Evolutionary conservation across 1,140 invertebrate genomes (phyloP).

Genomic region (Microplitis demolitor): DNA sequence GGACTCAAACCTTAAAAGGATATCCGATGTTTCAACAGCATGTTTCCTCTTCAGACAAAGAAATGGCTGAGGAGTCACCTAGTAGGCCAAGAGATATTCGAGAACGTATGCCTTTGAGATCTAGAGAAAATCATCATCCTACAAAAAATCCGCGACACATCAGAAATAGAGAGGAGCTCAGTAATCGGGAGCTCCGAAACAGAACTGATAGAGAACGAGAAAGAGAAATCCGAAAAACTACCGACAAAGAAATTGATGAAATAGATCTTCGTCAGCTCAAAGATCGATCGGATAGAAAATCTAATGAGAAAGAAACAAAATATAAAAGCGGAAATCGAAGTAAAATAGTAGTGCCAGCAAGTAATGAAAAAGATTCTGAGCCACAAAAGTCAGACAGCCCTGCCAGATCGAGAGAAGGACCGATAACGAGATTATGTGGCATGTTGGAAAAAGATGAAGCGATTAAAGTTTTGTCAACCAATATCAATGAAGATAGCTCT

Average conservation of each 20-base stretch:
- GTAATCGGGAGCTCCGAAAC: conserved; percentile 28
- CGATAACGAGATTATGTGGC: conserved; percentile 53
- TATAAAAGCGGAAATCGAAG: conserved; percentile 40
- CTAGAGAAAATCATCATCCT: conserved; percentile 55
- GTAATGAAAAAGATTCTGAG: conserved; percentile 49
- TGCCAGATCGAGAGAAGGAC: conserved; percentile 51
- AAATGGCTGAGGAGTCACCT: conserved; percentile 53
- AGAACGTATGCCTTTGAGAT: conserved; percentile 52
- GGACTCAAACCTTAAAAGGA: conserved; percentile 59
- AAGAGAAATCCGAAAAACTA: background rate
- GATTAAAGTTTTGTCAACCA: conserved; percentile 33
- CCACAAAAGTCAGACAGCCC: conserved; percentile 51
- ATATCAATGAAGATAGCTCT: conserved; percentile 42
- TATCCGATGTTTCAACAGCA: conserved; percentile 61
- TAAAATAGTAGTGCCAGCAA: conserved; percentile 38
- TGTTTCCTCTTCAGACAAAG: conserved; percentile 59
- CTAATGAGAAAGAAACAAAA: conserved; percentile 37
- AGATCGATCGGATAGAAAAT: conserved; percentile 36
- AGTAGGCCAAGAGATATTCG: conserved; percentile 47
- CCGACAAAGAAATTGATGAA: conserved; percentile 41
- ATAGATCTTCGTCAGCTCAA: conserved; percentile 48
- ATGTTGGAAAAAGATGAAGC: conserved; percentile 50
- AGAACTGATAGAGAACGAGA: conserved; percentile 35
- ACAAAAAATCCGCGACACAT: conserved; percentile 49
- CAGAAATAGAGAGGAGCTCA: conserved; percentile 42